phyloP scores from a whole-genome alignment of 2,797 vertebrate genomes.

The Eurystomus glaucurus region DNA sequence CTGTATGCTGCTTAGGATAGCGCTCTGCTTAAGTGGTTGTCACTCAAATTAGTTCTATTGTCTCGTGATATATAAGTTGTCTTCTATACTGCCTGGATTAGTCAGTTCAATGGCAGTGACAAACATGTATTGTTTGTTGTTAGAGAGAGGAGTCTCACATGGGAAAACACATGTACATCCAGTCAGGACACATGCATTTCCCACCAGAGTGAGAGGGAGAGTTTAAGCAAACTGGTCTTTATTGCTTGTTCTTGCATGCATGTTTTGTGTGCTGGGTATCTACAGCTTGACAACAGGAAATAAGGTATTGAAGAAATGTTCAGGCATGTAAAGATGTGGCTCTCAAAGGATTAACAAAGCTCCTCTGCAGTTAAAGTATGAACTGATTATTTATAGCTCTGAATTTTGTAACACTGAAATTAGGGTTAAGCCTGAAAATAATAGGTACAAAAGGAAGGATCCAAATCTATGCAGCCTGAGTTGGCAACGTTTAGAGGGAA shows the following conservation, averaged over 20 bases:
- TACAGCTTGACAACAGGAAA: conserved; percentile 44
- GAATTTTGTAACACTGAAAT: conserved; percentile 43
- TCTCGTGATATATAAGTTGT: conserved; percentile 30
- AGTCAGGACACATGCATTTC: conserved; percentile 10
- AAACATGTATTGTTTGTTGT: conserved; percentile 54
- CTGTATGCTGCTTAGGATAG: not conserved
- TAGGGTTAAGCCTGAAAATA: conserved; percentile 55
- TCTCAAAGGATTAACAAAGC: conserved; percentile 43
- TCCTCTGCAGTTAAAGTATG: not conserved
- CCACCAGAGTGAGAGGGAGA: conserved; percentile 4
- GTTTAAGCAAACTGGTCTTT: conserved; percentile 43
- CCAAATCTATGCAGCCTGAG: conserved; percentile 21
- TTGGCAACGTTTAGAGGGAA: conserved; percentile 58
- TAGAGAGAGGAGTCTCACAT: not conserved
- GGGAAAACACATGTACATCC: conserved; percentile 25
- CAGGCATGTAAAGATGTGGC: not conserved
- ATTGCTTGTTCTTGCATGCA: conserved; percentile 52
- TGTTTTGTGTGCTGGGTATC: conserved; percentile 18
- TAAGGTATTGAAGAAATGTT: conserved; percentile 52
- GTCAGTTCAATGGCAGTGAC: conserved; percentile 53
- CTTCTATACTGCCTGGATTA: conserved; percentile 53
- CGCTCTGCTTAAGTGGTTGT: conserved; percentile 1
- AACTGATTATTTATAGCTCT: conserved; percentile 49
- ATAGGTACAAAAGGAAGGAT: conserved; percentile 52
- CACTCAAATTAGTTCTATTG: conserved; percentile 54